Percentiles rank a stretch among this genome's conserved stretches.
These are phyloP conservation scores for Plusia festucae DNA, from an alignment of 2,888 invertebrate genomes.

Conservation along the genomic window DNA sequence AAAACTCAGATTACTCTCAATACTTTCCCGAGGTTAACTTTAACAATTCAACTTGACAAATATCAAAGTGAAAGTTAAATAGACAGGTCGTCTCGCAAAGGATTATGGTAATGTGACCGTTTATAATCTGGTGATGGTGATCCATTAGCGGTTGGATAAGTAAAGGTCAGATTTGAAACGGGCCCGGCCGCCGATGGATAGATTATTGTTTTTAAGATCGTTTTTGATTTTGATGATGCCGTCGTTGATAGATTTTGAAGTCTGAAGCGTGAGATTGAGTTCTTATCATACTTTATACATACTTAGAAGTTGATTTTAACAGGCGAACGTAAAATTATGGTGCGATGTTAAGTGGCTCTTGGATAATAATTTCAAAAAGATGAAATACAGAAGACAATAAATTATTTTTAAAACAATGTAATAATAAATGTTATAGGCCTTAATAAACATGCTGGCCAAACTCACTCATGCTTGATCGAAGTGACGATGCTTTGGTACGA, in stretches of 20 bases:
- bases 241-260: neutral
- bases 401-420: too few relatives aligned
- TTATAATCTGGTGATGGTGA: constrained; percentile 61
- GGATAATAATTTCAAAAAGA: too few relatives aligned
- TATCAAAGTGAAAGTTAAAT: constrained; percentile 60
- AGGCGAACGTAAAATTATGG: too few relatives aligned
- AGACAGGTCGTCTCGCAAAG: constrained; percentile 55
- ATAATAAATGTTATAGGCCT: too few relatives aligned
- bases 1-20: constrained; percentile 14
- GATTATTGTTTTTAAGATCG: constrained; percentile 23
- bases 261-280: neutral
- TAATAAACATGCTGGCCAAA: too few relatives aligned
- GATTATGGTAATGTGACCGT: constrained; percentile 67
- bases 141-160: constrained; percentile 77
- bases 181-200: constrained; percentile 29
- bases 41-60: constrained; percentile 53
- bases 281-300: too few relatives aligned
- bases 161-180: constrained; percentile 72
- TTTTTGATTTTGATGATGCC: constrained; percentile 10
- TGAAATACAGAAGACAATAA: too few relatives aligned
- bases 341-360: too few relatives aligned
- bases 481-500: too few relatives aligned
- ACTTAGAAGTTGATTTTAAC: too few relatives aligned
- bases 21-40: constrained; percentile 57
- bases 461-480: too few relatives aligned